These are phyloP conservation scores for Romanogobio albipinnatus DNA, from an alignment of 2,113 vertebrate species.

Conservation along the genomic window DNA sequence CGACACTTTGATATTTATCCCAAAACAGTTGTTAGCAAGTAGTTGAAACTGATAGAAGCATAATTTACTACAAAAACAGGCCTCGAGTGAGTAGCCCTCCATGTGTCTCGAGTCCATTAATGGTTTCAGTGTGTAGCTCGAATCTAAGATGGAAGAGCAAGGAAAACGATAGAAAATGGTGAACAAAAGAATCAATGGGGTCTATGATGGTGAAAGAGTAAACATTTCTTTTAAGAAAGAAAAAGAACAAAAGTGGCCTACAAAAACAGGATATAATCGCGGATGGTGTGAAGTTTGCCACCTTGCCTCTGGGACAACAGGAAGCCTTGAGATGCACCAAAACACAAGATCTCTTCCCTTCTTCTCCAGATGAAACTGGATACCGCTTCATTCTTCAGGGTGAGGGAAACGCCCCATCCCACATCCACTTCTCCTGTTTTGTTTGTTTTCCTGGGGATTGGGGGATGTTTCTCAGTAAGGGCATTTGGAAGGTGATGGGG, in stretches of 20 bases:
- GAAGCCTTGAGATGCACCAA: conserved; percentile 36
- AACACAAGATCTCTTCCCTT: conserved; percentile 15
- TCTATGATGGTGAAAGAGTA: conserved; percentile 25
- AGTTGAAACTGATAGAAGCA: conserved; percentile 3
- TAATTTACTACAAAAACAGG: conserved; percentile 34
- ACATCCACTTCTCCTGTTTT: conserved; percentile 33
- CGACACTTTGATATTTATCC: neutral
- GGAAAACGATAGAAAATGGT: neutral
- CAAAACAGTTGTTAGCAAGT: conserved; percentile 33
- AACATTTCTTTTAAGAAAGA: conserved; percentile 36
- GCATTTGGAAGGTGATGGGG: conserved; percentile 19
- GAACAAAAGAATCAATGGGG: neutral
- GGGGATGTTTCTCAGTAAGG: conserved; percentile 16
- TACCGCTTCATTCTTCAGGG: conserved; percentile 39
- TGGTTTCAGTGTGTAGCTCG: neutral
- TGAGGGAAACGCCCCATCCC: conserved; percentile 38
- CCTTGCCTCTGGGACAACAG: conserved; percentile 45
- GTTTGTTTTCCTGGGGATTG: conserved; percentile 10
- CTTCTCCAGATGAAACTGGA: conserved; percentile 32
- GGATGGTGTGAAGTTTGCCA: conserved; percentile 47
- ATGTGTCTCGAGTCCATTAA: conserved; percentile 25
- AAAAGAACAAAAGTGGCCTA: conserved; percentile 8
- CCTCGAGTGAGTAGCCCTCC: conserved; percentile 15
- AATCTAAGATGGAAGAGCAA: neutral
- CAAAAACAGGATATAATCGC: conserved; percentile 51